These are phyloP conservation scores for Neotoxoptera formosana DNA, from an alignment of 1,140 invertebrate species.

Conservation along the genomic window DNA sequence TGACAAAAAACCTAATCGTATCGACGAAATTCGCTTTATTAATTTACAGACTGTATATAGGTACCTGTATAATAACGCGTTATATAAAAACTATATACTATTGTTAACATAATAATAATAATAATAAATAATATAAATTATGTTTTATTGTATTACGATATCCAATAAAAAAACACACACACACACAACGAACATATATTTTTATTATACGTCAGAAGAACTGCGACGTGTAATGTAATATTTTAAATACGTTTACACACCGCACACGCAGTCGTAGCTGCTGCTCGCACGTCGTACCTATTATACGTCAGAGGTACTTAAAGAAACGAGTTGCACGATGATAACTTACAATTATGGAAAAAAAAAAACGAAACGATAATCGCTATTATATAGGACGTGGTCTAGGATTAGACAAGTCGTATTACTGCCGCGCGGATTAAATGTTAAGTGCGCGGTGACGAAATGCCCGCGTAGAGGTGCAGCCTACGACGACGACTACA, in stretches of 20 bases:
- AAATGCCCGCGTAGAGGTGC: not conserved
- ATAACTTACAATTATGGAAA: not conserved
- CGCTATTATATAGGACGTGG: not conserved
- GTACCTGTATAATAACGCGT: too few species aligned
- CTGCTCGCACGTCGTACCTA: too few species aligned
- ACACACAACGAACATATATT: too few species aligned
- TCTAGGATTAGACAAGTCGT: not conserved
- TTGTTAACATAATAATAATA: not conserved
- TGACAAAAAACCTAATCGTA: not conserved
- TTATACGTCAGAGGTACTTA: not conserved
- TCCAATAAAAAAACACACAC: too few species aligned
- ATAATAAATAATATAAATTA: not conserved
- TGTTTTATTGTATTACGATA: not conserved
- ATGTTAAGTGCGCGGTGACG: not conserved
- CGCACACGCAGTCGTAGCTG: not conserved
- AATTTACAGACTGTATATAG: not conserved
- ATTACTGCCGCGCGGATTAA: not conserved
- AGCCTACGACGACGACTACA: too few species aligned
- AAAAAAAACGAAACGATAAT: not conserved
- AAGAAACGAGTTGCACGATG: not conserved
- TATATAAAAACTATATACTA: too few species aligned
- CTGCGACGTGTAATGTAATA: not conserved
- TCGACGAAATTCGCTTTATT: not conserved
- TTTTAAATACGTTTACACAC: not conserved
- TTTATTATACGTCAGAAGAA: not conserved